Conservation (phyloP, 1,140 invertebrate species). For the Delia radicum region DNA sequence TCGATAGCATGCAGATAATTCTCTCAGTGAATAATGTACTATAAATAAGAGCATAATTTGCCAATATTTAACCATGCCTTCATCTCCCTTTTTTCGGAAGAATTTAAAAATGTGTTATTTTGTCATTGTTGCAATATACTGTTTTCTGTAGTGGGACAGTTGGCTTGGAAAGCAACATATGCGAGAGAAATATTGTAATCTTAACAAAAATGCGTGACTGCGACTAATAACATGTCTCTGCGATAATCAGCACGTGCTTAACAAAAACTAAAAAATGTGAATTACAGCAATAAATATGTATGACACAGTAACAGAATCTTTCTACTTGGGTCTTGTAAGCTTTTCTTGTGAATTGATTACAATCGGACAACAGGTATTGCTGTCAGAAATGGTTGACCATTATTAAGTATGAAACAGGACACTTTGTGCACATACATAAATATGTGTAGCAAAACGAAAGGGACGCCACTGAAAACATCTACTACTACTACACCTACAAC, state of each 20-base stretch:
- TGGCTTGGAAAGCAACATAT: too few relatives aligned
- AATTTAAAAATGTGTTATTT: too few relatives aligned
- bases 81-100: too few relatives aligned
- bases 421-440: neutral
- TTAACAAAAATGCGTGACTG: conserved; percentile 4
- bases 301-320: neutral
- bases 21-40: too few relatives aligned
- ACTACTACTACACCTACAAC: too few relatives aligned
- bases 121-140: too few relatives aligned
- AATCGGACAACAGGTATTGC: neutral
- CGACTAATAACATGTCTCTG: conserved; percentile 2
- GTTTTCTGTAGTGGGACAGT: too few relatives aligned
- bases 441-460: neutral
- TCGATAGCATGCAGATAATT: too few relatives aligned
- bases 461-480: neutral
- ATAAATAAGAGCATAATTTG: too few relatives aligned
- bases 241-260: neutral
- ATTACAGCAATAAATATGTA: neutral
- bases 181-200: too few relatives aligned
- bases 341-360: conserved; percentile 6
- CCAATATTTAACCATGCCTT: too few relatives aligned
- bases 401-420: neutral
- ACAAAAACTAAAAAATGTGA: neutral
- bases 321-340: too few relatives aligned
- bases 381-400: neutral